Percentiles rank a stretch among this genome's conserved stretches.
Conservation (phyloP, 2,888 invertebrate genomes). For the Uropetala carovei region DNA sequence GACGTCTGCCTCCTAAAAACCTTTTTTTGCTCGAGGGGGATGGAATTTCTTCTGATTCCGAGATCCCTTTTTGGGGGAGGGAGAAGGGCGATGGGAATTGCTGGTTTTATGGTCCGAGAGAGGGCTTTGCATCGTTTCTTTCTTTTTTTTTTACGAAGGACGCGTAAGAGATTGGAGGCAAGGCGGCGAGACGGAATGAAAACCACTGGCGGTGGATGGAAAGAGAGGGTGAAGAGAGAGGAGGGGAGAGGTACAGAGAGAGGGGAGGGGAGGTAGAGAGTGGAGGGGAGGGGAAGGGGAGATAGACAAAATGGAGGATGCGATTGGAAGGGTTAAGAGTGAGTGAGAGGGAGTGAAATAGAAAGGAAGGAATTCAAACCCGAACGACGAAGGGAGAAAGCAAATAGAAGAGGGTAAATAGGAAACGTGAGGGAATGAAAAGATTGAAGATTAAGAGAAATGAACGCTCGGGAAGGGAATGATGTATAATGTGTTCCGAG, state of each 20-base stretch:
- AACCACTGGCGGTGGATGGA: background rate
- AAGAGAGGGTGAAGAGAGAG: background rate
- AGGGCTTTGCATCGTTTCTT: background rate
- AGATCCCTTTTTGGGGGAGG: background rate
- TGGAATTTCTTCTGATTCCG: slow-evolving; percentile 4
- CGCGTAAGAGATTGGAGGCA: slow-evolving; percentile 27
- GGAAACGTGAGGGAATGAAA: background rate
- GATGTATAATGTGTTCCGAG: too few relatives aligned
- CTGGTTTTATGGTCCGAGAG: slow-evolving; percentile 9
- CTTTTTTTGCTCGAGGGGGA: background rate
- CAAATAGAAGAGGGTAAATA: background rate
- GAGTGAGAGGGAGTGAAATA: background rate
- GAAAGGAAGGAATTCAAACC: background rate
- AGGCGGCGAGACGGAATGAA: slow-evolving; percentile 5
- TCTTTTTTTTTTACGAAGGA: background rate
- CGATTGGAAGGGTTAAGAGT: background rate
- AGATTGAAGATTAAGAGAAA: too few relatives aligned
- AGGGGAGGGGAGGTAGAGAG: background rate
- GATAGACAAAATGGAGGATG: background rate
- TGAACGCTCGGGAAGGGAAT: too few relatives aligned
- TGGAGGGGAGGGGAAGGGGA: too few relatives aligned
- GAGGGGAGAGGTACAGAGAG: background rate
- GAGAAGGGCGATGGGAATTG: background rate
- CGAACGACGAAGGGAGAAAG: background rate
- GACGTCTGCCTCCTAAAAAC: background rate